phyloP scores from a whole-genome alignment of 2,888 invertebrate species.

The Leptogaster cylindrica region DNA sequence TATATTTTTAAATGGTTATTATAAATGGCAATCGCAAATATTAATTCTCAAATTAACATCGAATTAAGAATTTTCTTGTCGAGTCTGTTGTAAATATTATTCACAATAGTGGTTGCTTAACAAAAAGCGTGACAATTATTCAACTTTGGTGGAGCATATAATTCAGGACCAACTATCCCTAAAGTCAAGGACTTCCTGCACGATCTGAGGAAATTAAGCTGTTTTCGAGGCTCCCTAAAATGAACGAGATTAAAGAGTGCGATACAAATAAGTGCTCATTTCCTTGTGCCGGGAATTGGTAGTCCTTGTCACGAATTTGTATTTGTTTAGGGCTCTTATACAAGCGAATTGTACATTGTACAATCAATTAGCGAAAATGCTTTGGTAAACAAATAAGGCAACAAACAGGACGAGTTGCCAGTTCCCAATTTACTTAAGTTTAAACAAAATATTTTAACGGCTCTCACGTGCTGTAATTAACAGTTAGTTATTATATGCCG shows the following conservation, averaged over 20 bases:
- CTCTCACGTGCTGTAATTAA: conserved; percentile 12
- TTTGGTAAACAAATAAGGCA: conserved; percentile 19
- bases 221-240: neutral
- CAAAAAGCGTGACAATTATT: too few species aligned
- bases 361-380: conserved; percentile 25
- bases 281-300: neutral
- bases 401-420: neutral
- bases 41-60: too few species aligned
- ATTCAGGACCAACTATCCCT: too few species aligned
- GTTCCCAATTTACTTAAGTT: neutral
- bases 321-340: conserved; percentile 14
- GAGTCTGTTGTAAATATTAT: too few species aligned
- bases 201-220: too few species aligned
- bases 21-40: too few species aligned
- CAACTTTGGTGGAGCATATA: too few species aligned
- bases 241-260: neutral
- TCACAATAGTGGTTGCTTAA: too few species aligned
- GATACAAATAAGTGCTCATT: conserved; percentile 18
- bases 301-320: conserved; percentile 12
- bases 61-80: too few species aligned
- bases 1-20: too few species aligned
- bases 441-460: conserved; percentile 5
- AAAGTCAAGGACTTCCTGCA: too few species aligned
- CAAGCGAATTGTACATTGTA: neutral
- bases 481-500: conserved; percentile 28